These are phyloP conservation scores for Spodoptera picta DNA, from an alignment of 2,888 invertebrate species.

Conservation along the genomic window DNA sequence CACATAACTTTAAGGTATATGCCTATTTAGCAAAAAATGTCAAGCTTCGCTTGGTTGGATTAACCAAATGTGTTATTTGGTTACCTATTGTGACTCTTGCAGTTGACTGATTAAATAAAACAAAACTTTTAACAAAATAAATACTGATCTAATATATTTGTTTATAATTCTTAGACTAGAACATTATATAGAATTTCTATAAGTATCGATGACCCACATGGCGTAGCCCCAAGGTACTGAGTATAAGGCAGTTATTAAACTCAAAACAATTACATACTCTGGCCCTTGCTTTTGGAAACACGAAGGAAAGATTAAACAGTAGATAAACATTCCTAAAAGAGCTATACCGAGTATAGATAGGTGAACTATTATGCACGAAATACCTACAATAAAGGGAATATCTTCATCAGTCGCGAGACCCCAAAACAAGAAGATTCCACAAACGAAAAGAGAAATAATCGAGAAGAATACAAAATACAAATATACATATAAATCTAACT, in stretches of 20 bases:
- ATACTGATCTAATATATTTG: slow-evolving; percentile 4
- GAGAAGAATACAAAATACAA: slow-evolving; percentile 48
- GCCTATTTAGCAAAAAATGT: too few species aligned
- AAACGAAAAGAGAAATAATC: slow-evolving; percentile 50
- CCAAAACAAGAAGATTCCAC: slow-evolving; percentile 56
- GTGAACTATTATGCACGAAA: slow-evolving; percentile 59
- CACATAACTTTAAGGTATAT: too few species aligned
- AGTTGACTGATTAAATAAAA: too few species aligned
- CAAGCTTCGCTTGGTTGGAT: too few species aligned
- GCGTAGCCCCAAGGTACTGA: slow-evolving; percentile 58
- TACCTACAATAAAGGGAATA: slow-evolving; percentile 47
- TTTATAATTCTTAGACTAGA: background rate
- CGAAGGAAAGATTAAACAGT: slow-evolving; percentile 52
- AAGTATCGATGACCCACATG: slow-evolving; percentile 59
- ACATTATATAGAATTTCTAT: slow-evolving; percentile 3
- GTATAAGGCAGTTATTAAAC: slow-evolving; percentile 52
- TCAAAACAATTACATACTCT: slow-evolving; percentile 41
- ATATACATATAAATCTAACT: slow-evolving; percentile 57
- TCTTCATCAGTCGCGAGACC: slow-evolving; percentile 51
- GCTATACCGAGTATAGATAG: slow-evolving; percentile 56
- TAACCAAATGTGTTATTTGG: too few species aligned
- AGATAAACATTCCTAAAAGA: slow-evolving; percentile 45
- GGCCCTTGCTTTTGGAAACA: slow-evolving; percentile 59
- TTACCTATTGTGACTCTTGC: too few species aligned
- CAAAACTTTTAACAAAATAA: background rate